Conservation (phyloP, 2,888 invertebrate genomes). For the Miltochrista miniata region DNA sequence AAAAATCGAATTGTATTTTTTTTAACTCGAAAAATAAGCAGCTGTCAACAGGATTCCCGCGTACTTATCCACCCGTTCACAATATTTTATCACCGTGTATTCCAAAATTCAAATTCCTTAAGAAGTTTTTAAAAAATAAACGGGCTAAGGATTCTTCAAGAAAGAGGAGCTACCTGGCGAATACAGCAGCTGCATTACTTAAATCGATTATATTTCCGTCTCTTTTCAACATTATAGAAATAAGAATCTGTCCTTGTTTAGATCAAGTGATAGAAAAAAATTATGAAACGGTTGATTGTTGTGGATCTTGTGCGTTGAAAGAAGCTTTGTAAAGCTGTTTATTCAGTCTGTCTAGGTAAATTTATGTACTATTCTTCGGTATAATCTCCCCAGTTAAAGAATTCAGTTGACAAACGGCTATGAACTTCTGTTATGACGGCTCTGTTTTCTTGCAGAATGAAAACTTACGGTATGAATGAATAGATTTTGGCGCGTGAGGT, state of each 20-base stretch:
- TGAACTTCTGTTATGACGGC: neutral
- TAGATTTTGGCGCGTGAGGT: too few relatives aligned
- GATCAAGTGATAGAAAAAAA: slow-evolving; percentile 49
- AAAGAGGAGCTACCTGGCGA: slow-evolving; percentile 66
- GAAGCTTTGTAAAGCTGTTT: slow-evolving; percentile 34
- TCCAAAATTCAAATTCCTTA: slow-evolving; percentile 25
- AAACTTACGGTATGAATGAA: neutral
- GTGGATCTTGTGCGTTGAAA: slow-evolving; percentile 23
- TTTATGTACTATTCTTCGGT: slow-evolving; percentile 19
- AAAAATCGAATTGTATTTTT: slow-evolving; percentile 1
- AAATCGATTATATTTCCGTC: slow-evolving; percentile 63
- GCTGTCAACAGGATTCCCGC: slow-evolving; percentile 14
- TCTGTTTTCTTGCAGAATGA: neutral
- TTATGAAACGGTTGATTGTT: slow-evolving; percentile 35
- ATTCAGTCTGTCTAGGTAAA: slow-evolving; percentile 21
- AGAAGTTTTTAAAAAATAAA: slow-evolving; percentile 55
- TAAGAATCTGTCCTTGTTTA: slow-evolving; percentile 45
- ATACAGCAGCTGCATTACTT: slow-evolving; percentile 70
- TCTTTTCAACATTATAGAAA: slow-evolving; percentile 36
- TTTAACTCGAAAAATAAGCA: slow-evolving; percentile 8
- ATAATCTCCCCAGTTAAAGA: neutral
- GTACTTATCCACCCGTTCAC: slow-evolving; percentile 25
- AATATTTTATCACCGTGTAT: slow-evolving; percentile 35
- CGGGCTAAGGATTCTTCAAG: slow-evolving; percentile 56
- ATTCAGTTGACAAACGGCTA: slow-evolving; percentile 2